Base-by-base conservation (phyloP, 1,140 invertebrate genomes). In the Ctenoplectra terminalis region DNA sequence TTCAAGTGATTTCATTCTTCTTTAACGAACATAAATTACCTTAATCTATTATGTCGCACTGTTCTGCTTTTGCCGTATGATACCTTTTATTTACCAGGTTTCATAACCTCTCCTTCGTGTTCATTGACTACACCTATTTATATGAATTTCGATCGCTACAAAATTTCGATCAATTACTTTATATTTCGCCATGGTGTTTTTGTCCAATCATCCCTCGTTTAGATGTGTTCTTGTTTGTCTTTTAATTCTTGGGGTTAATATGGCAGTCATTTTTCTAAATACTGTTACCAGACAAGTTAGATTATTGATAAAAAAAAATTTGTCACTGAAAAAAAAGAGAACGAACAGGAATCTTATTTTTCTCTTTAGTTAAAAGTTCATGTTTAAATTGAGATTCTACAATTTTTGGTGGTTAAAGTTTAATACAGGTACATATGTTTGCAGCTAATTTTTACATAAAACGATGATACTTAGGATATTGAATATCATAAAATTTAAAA, bases 81-180 rank as follows among this genome's bases (percentile, higher is more conserved):
- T 58, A 56, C 40, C 7, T 43, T 81, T 60, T 67, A 76, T 67
- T 81, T 81, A 58, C 40, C 31, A 31, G 17, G 26, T 29, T 52
- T 60, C 52, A 77, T 69, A 81, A 81, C 63, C 73, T 81, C 63
- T 40, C 13, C 50, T 69, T 40, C 9, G 15, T 40, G 58, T 50
- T 69, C 6, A 17, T 26, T 20, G 9, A 17, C 6, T n/a, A 4
- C 2, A 29, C 20, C 26, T 23, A 29, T 64, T 54, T 52, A 29
- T n/a, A 2, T 17, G 34, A 50, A 46, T 40, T 23, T 48, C 23
- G 11, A 11, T 29, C 40, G 26, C 26, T 48, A 20, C 1, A 17
- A 75, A 67, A 34, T 72, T 50, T 61, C 3, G n/a, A 11, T n/a
- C 17, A 48, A 26, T 58, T 37, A 58, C 58, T 58, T 37, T 13